Base-by-base conservation (phyloP, 2,888 invertebrate genomes). In the Anaspis maculata region DNA sequence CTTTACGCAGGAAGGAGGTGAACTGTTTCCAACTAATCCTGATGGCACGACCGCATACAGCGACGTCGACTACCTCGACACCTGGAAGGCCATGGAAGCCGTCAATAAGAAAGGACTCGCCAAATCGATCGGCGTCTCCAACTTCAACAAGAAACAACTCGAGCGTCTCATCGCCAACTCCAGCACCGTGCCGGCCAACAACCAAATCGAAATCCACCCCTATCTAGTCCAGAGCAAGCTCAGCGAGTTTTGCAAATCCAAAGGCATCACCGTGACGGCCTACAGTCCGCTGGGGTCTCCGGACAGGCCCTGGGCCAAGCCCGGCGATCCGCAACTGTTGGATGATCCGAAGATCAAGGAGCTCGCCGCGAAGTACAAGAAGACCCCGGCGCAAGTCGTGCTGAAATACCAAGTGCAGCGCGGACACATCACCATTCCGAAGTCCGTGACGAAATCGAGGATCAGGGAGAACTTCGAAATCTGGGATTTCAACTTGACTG, bases 281-380 rank as follows among this genome's bases (percentile, higher is more conserved):
- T 92, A 90, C 68, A 85, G 85, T 49, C 87, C 88, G 0, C 69
- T 90, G 10, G 89, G 87, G 7, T 84, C 84, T 1, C 86, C 85
- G 0, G 86, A 86, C 56, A 72, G 86, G 34, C 85, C 87, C 10
- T 88, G 83, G 79, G 83, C 81, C 2, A 75, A 81, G 57, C 79
- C 83, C 1, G 83, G 66, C 0, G 83, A 85, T 34, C 79, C 80
- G 0, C 75, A 76, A 41, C 65, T 88, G 5, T 56, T 88, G 57
- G 80, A 86, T 0, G 84, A 89, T 55, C 71, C 78, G n/a, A 81
- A 79, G 58, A 62, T 88, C 29, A 67, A 71, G 42, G 68, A 69
- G 7, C 64, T 84, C 13, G 76, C 75, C 2, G 61, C 71, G 2
- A 76, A 79, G 40, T 72, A 82, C 38, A 71, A 72, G 0, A 85